Percentiles rank a stretch among this genome's conserved stretches.
These are phyloP conservation scores for Triops longicaudatus DNA, from an alignment of 1,140 invertebrate genomes.

Conservation along the genomic window DNA sequence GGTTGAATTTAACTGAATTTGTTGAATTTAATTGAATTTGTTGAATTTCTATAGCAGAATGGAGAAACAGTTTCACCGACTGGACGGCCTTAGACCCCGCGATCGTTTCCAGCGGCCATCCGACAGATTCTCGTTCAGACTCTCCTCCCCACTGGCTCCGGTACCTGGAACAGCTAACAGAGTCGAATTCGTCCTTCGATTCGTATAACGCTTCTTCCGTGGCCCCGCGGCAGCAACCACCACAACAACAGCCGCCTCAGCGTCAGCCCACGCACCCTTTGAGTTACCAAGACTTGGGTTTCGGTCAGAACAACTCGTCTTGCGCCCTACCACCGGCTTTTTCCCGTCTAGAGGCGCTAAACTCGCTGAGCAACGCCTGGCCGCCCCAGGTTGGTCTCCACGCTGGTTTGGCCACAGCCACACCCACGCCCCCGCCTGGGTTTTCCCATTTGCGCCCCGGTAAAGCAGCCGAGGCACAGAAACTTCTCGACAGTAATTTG, in stretches of 20 bases:
- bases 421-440: conserved; percentile 26
- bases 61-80: conserved; percentile 43
- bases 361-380: conserved; percentile 26
- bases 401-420: background rate
- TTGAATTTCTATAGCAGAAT: conserved; percentile 25
- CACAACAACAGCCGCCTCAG: background rate
- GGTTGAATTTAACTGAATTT: background rate
- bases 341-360: conserved; percentile 21
- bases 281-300: conserved; percentile 23
- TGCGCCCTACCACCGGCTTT: background rate
- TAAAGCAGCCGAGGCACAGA: conserved; percentile 28
- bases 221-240: conserved; percentile 25
- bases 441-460: conserved; percentile 28
- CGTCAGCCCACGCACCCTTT: conserved; percentile 17
- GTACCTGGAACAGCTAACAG: conserved; percentile 44
- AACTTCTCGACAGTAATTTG: conserved; percentile 30
- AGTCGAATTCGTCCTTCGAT: conserved; percentile 35
- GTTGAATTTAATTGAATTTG: background rate
- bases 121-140: conserved; percentile 36
- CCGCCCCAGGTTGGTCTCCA: conserved; percentile 23
- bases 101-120: conserved; percentile 58
- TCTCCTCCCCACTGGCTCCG: conserved; percentile 46
- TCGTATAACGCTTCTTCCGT: conserved; percentile 30
- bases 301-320: conserved; percentile 22
- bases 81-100: conserved; percentile 80